Conservation (phyloP, 2,113 vertebrate genomes). For the Rhizomys pruinosus region DNA sequence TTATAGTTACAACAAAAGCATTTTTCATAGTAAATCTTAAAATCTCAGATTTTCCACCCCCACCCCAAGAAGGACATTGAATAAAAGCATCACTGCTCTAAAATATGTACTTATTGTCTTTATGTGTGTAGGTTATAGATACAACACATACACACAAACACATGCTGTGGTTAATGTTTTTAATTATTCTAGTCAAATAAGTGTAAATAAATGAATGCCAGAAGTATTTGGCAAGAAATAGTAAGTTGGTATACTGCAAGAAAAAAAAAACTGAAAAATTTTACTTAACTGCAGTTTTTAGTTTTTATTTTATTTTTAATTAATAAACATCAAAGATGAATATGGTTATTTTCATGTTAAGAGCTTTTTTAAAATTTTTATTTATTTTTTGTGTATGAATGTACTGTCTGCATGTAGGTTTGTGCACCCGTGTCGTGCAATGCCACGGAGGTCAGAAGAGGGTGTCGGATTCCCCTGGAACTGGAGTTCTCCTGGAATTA, state of each 20-base stretch:
- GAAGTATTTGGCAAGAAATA: constrained; percentile 60
- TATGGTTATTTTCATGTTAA: constrained; percentile 48
- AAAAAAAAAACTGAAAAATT: constrained; percentile 34
- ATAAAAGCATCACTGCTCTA: constrained; percentile 79
- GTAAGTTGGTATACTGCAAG: background rate
- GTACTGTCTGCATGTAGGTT: too few relatives aligned
- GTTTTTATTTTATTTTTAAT: constrained; percentile 58
- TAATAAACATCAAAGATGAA: constrained; percentile 52
- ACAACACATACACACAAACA: background rate
- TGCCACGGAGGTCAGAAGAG: too few relatives aligned
- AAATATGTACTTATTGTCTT: constrained; percentile 79
- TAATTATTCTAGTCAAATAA: constrained; percentile 74
- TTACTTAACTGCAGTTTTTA: constrained; percentile 62
- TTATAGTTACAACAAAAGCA: constrained; percentile 84
- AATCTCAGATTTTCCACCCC: constrained; percentile 78
- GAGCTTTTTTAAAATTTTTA: too few relatives aligned
- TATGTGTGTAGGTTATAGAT: constrained; percentile 20
- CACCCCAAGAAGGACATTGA: constrained; percentile 79
- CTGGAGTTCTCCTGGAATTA: too few relatives aligned
- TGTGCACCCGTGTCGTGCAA: too few relatives aligned
- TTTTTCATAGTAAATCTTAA: constrained; percentile 82
- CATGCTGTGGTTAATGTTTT: constrained; percentile 73
- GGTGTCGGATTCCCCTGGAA: too few relatives aligned
- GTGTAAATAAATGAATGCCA: constrained; percentile 45
- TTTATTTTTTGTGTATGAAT: too few relatives aligned